phyloP scores from a whole-genome alignment of 2,797 vertebrate species.

The Gymnoscopelus microlampas region DNA sequence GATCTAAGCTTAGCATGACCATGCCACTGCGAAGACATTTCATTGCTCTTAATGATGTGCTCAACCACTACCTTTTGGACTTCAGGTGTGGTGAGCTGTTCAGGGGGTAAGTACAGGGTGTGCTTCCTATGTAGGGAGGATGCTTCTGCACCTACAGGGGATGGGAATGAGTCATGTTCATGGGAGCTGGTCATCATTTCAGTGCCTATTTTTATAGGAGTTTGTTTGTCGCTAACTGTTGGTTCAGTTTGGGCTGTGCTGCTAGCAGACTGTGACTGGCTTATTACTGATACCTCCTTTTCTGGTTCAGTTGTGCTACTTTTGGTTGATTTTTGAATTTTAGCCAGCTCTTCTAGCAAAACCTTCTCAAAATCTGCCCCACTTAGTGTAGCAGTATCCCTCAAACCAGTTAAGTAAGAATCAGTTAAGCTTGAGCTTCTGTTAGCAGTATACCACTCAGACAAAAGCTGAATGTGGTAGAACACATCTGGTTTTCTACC shows the following conservation, averaged over 20 bases:
- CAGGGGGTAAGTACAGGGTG: neutral
- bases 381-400: slow-evolving; percentile 12
- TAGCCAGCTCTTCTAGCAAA: slow-evolving; percentile 18
- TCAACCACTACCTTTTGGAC: slow-evolving; percentile 28
- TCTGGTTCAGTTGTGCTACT: neutral
- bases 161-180: neutral
- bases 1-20: neutral
- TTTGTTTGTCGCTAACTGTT: no score
- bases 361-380: slow-evolving; percentile 19
- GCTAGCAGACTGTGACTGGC: no score
- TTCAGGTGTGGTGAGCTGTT: slow-evolving; percentile 19
- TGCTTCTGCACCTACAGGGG: neutral
- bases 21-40: neutral
- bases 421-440: neutral
- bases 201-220: no score
- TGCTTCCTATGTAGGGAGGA: neutral
- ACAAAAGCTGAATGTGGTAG: slow-evolving; percentile 18
- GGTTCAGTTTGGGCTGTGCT: no score
- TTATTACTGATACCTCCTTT: neutral
- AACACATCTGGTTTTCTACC: slow-evolving; percentile 1
- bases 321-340: slow-evolving; percentile 5
- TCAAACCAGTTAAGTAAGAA: slow-evolving; percentile 15
- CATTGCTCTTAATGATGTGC: slow-evolving; percentile 26
- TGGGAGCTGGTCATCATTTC: no score
- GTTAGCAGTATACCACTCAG: slow-evolving; percentile 10